Evolutionary conservation across 1,140 invertebrate species (phyloP).

Genomic region (Phymastichus coffea): DNA sequence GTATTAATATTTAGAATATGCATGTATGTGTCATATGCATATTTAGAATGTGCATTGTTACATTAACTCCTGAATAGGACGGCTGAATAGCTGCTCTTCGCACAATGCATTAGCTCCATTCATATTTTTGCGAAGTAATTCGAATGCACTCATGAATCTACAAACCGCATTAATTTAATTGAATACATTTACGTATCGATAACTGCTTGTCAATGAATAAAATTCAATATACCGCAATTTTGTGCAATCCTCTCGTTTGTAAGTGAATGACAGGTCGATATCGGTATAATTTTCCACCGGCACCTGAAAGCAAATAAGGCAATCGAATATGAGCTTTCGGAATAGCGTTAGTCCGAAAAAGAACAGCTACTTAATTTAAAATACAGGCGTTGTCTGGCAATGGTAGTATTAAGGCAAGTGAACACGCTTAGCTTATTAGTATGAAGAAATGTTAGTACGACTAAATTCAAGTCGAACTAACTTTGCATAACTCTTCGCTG

Average conservation of each 20-base stretch:
- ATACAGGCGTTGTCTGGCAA: no score
- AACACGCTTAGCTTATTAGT: constrained; percentile 37
- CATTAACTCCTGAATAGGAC: constrained; percentile 36
- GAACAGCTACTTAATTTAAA: no score
- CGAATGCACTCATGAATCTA: constrained; percentile 41
- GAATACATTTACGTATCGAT: no score
- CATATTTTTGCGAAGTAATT: constrained; percentile 41
- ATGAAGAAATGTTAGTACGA: constrained; percentile 46
- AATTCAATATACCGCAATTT: constrained; percentile 40
- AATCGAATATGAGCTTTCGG: no score
- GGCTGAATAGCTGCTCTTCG: constrained; percentile 42
- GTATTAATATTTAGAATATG: no score
- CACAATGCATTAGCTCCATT: constrained; percentile 40
- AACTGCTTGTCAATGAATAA: no score
- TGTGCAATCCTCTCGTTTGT: constrained; percentile 39
- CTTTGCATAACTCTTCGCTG: constrained; percentile 47
- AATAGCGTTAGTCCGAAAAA: no score
- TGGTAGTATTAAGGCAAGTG: constrained; percentile 16
- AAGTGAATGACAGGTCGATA: constrained; percentile 45
- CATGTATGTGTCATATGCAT: no score
- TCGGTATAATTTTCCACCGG: constrained; percentile 42
- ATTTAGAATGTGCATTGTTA: constrained; percentile 33
- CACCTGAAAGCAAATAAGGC: constrained; percentile 32
- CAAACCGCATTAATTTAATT: no score
- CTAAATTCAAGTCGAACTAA: constrained; percentile 48